Evolutionary conservation across 2,113 vertebrate species (phyloP).

Genomic region (Todiramphus saurophagus): DNA sequence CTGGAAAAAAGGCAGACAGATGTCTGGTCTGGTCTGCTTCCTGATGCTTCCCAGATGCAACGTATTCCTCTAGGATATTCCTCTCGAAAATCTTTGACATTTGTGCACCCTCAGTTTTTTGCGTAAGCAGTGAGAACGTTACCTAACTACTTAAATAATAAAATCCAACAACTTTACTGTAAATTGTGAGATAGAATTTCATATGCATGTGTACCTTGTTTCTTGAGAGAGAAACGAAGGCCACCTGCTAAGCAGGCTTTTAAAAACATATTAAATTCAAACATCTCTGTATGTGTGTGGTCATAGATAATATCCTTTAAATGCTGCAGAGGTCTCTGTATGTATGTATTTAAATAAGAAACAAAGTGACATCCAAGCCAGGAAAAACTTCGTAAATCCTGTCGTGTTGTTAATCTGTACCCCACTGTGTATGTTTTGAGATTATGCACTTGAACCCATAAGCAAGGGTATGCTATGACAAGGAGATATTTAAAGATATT

Average conservation of each 20-base stretch:
- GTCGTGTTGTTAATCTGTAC: not conserved
- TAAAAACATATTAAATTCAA: not conserved
- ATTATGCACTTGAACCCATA: not conserved
- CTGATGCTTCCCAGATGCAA: not conserved
- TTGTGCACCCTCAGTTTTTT: not conserved
- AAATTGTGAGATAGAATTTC: not conserved
- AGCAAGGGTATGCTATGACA: not conserved
- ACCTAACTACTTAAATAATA: not conserved
- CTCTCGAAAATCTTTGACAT: not conserved
- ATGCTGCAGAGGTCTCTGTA: not conserved
- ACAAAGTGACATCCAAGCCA: not conserved
- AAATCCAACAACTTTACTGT: not conserved
- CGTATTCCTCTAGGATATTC: not conserved
- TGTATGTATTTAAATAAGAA: not conserved
- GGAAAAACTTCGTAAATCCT: not conserved
- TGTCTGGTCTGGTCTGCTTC: not conserved
- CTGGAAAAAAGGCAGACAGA: not conserved
- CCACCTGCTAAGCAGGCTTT: not conserved
- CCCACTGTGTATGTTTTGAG: not conserved
- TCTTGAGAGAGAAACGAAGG: not conserved
- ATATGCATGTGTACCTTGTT: not conserved
- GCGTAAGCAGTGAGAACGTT: not conserved
- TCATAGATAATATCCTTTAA: not conserved
- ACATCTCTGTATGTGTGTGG: not conserved
- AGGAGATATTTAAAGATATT: not conserved